Evolutionary conservation across 2,113 vertebrate genomes (phyloP).

Genomic region (Takifugu flavidus): DNA sequence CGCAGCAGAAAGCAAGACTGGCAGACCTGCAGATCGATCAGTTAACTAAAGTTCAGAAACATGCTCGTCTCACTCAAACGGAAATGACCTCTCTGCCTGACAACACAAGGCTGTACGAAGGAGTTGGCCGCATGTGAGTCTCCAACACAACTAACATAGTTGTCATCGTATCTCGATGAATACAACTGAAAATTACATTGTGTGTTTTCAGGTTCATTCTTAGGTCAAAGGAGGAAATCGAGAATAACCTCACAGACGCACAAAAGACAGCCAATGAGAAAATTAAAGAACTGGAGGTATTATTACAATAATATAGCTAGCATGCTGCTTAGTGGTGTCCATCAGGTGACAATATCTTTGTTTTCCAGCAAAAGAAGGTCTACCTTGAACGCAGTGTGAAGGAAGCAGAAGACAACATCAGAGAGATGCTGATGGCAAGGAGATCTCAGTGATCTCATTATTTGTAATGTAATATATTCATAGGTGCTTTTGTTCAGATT

Average conservation of each 20-base stretch:
- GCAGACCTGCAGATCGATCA: slow-evolving; percentile 96
- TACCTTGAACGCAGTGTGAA: slow-evolving; percentile 95
- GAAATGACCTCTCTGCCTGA: slow-evolving; percentile 84
- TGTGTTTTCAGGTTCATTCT: slow-evolving; percentile 88
- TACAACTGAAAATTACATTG: background rate
- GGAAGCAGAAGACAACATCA: slow-evolving; percentile 94
- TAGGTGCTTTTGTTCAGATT: slow-evolving; percentile 1
- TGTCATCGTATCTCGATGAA: background rate
- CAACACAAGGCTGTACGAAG: slow-evolving; percentile 91
- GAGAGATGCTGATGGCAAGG: slow-evolving; percentile 93
- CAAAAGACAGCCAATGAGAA: slow-evolving; percentile 95
- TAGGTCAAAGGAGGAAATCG: slow-evolving; percentile 89
- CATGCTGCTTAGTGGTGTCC: background rate
- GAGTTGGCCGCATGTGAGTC: slow-evolving; percentile 95
- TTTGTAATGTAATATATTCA: background rate
- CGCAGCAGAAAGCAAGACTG: slow-evolving; percentile 93
- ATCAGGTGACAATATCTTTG: slow-evolving; percentile 5
- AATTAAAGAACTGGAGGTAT: slow-evolving; percentile 94
- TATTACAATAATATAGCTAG: background rate
- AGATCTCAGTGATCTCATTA: slow-evolving; percentile 78
- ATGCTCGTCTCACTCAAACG: slow-evolving; percentile 84
- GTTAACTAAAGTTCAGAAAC: slow-evolving; percentile 89
- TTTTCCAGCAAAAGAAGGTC: slow-evolving; percentile 87
- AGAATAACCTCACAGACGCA: slow-evolving; percentile 88
- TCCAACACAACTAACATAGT: background rate